Base-by-base conservation (phyloP, 2,113 vertebrate species). In the Ciconia stormi region DNA sequence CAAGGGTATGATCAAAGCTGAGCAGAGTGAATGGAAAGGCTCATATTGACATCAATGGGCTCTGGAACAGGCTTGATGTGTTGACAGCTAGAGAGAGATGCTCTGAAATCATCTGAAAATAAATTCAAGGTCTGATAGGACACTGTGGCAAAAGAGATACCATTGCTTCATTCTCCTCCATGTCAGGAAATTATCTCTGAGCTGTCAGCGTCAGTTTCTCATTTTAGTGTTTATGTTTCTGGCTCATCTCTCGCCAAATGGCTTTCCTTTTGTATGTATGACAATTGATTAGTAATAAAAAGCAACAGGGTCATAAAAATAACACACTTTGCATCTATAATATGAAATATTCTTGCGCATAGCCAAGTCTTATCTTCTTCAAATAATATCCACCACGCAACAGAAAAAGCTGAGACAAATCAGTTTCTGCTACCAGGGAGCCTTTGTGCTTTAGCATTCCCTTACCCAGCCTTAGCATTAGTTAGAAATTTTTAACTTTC, bases 211-310 rank as follows among this genome's bases (percentile, higher is more conserved):
- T 85, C 16, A 8, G 78, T 88, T 88, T 74, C 67, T 77, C 90
- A 12, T 87, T 29, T 59, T 59, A 79, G 25, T 81, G 93, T 90
- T 78, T 97, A 47, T 87, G 78, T 95, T 93, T 96, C 80, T 81
- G 56, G 62, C 86, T 52, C 87, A 72, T 96, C 79, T 97, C 92
- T 95, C 62, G 7, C 83, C 82, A 95, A 96, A 97, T 69, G 91
- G 53, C 89, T 93, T 95, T 91, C 77, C 81, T 87, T 95, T 96
- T 89, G 70, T 95, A 19, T 50, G 49, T 11, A 72, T 89, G 95
- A 97, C 94, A 94, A 96, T 87, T 92, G 86, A 96, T 94, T 76
- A 89, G 69, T 4, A 95, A 95, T 80, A 95, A 96, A 93, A 93
- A 92, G 56, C 87, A 96, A 56, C 77, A 69, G 58, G 81, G 70